Evolutionary conservation across 2,888 invertebrate species (phyloP).

Genomic region (Crematogaster levior): DNA sequence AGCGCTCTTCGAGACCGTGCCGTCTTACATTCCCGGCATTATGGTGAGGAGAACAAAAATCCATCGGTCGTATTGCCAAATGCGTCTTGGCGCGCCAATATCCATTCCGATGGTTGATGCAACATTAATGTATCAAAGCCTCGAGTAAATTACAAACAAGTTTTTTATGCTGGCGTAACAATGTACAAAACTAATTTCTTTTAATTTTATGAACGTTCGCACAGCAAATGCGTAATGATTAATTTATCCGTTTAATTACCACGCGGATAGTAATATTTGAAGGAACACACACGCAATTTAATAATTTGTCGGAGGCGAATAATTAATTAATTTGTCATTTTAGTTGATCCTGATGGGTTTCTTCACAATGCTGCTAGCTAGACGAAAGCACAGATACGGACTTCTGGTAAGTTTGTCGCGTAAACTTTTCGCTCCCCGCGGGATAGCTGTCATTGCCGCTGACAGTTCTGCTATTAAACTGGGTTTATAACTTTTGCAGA

Average conservation of each 20-base stretch:
- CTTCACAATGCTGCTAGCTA: slow-evolving; percentile 94
- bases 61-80: slow-evolving; percentile 2
- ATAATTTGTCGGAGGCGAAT: too few species aligned
- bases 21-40: slow-evolving; percentile 96
- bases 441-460: neutral
- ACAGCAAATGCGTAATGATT: neutral
- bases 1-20: slow-evolving; percentile 94
- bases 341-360: slow-evolving; percentile 95
- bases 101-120: neutral
- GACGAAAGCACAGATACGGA: slow-evolving; percentile 94
- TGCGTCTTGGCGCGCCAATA: neutral
- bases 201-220: neutral
- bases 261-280: neutral
- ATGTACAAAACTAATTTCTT: neutral
- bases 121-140: neutral
- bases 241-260: neutral
- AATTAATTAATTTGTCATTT: slow-evolving; percentile 77
- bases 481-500: slow-evolving; percentile 86
- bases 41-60: slow-evolving; percentile 89
- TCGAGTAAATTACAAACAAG: neutral
- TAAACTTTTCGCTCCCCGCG: neutral
- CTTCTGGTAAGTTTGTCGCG: slow-evolving; percentile 90
- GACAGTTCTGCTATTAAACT: slow-evolving; percentile 37
- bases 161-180: neutral
- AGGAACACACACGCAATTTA: neutral